phyloP scores from a whole-genome alignment of 2,888 invertebrate genomes.

The Eledone cirrhosa region DNA sequence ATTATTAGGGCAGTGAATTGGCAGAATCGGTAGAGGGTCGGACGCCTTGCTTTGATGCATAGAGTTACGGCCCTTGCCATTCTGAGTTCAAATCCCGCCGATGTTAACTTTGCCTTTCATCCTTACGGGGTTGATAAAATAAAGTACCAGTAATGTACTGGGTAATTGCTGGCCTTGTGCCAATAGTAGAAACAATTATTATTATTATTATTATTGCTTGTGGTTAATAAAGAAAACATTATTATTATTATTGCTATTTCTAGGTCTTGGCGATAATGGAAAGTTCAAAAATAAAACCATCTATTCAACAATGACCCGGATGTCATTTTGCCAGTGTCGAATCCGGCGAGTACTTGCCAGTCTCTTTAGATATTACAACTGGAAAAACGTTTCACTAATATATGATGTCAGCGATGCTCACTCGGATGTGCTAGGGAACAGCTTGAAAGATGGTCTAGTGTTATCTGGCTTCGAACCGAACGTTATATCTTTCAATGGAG shows the following conservation, averaged over 20 bases:
- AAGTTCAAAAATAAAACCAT: slow-evolving; percentile 51
- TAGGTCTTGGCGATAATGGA: slow-evolving; percentile 47
- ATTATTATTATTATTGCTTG: not conserved
- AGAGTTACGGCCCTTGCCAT: too few species aligned
- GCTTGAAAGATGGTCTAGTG: slow-evolving; percentile 42
- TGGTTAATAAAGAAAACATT: too few species aligned
- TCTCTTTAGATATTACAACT: slow-evolving; percentile 45
- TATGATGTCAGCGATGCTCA: slow-evolving; percentile 45
- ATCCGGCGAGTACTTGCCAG: slow-evolving; percentile 50
- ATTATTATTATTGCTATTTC: not conserved
- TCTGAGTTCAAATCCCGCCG: too few species aligned
- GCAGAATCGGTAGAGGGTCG: too few species aligned
- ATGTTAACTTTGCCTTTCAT: too few species aligned
- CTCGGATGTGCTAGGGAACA: slow-evolving; percentile 43
- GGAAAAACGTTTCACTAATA: slow-evolving; percentile 50
- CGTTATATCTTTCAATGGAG: slow-evolving; percentile 44
- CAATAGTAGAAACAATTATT: too few species aligned
- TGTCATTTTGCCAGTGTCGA: slow-evolving; percentile 58
- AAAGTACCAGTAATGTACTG: too few species aligned
- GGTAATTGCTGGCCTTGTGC: too few species aligned
- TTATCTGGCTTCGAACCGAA: slow-evolving; percentile 39
- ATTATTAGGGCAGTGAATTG: too few species aligned
- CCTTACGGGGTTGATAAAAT: too few species aligned
- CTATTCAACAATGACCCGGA: slow-evolving; percentile 50
- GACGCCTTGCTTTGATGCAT: too few species aligned